phyloP scores from a whole-genome alignment of 2,888 invertebrate species.

The Agriopis marginaria region DNA sequence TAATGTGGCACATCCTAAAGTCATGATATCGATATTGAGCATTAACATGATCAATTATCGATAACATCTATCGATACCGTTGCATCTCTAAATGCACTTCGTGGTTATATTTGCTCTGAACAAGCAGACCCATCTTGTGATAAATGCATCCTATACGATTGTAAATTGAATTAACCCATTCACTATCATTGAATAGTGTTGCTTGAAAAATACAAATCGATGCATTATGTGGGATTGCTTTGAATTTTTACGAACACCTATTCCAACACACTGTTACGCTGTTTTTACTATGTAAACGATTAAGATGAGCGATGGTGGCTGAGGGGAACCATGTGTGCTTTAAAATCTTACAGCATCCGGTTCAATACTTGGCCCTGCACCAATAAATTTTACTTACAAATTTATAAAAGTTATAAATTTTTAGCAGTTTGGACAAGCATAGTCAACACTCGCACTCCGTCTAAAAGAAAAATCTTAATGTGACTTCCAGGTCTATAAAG shows the following conservation, averaged over 20 bases:
- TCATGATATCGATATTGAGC: conserved; percentile 10
- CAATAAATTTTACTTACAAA: no score
- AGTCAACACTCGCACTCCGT: no score
- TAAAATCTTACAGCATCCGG: no score
- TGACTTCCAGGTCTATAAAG: no score
- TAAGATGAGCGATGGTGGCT: no score
- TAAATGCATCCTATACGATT: conserved; percentile 69
- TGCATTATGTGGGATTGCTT: conserved; percentile 14
- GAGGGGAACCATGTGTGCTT: no score
- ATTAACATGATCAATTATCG: conserved; percentile 42
- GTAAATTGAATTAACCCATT: conserved; percentile 69
- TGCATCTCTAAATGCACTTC: conserved; percentile 37
- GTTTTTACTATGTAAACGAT: no score
- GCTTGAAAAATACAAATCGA: conserved; percentile 41
- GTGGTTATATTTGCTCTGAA: conserved; percentile 45
- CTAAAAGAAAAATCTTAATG: no score
- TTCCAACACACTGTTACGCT: background rate
- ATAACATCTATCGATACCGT: conserved; percentile 55
- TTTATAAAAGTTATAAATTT: no score
- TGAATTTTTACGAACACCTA: conserved; percentile 30
- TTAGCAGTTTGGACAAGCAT: no score
- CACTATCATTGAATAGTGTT: conserved; percentile 51
- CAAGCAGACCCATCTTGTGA: conserved; percentile 51
- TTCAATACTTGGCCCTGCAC: no score
- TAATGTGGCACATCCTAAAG: background rate